Evolutionary conservation across 2,113 vertebrate species (phyloP), one percentile per base, ranked within the genome.

Genomic region (Entelurus aequoreus): DNA sequence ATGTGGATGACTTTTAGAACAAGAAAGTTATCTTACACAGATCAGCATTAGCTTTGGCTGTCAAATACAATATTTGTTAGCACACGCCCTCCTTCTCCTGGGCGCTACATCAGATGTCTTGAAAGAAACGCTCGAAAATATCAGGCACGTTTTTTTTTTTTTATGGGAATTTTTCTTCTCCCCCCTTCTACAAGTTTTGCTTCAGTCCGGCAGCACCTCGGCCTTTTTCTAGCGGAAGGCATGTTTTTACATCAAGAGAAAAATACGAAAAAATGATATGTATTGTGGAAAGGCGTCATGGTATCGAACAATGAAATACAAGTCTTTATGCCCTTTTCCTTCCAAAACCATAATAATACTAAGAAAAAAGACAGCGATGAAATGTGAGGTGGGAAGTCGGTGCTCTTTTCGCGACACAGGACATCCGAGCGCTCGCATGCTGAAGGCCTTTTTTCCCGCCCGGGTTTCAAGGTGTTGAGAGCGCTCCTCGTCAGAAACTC

Each of bases 341-440:
- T 74, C 78, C 65, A 74, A 76, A 76, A 75, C 84, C 28, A 28
- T 28, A 28, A 67, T 65, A 80, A 78, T 75, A 75, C 68, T 77
- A 60, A 81, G 69, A 68, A 76, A 62, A 65, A 80, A 76, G 69
- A 80, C 79, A 83, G 79, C 77, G 50, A 81, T 84, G 81, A 82
- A 71, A 82, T 76, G 77, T 68, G 60, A 21, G 4, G n/a, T 60
- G 64, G 64, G 75, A 21, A 62, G 72, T 36, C 53, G 81, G 78
- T 78, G 28, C 28, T 28, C 84, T 82, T 81, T 66, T 71, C 69
- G 79, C 76, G 66, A 75, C 69, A 72, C 58, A 70, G 81, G 84
- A 88, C 83, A 81, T 88, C 87, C 76, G 81, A 83, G 80, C 81
- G 84, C 83, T 81, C 78, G 83, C 86, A 89, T 86, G 87, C 86